phyloP scores from a whole-genome alignment of 2,888 invertebrate genomes.

The Empis livida region DNA sequence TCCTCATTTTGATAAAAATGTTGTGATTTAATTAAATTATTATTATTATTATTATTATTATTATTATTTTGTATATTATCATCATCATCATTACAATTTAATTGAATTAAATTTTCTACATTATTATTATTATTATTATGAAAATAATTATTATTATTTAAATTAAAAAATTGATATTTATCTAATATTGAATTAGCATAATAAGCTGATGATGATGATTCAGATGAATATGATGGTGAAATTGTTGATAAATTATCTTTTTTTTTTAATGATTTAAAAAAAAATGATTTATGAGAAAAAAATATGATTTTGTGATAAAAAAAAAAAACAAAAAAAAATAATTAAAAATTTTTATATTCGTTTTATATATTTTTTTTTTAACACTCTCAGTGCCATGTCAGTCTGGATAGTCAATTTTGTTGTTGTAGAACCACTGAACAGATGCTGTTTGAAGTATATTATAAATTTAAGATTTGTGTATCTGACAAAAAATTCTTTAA shows the following conservation, averaged over 20 bases:
- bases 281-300: neutral
- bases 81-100: no score
- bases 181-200: neutral
- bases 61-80: neutral
- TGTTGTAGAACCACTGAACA: no score
- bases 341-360: no score
- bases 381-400: no score
- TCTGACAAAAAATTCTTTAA: no score
- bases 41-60: neutral
- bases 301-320: constrained; percentile 3
- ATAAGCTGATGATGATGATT: neutral
- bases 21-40: constrained; percentile 6
- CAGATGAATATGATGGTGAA: neutral
- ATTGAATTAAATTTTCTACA: no score
- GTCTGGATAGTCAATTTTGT: no score
- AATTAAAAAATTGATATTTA: neutral
- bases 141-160: neutral
- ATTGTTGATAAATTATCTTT: neutral
- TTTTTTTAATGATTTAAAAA: neutral
- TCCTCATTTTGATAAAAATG: neutral
- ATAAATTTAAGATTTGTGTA: no score
- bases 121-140: neutral
- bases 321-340: neutral
- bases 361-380: no score
- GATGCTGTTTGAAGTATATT: no score